These are phyloP conservation scores for Triplophysa rosa DNA, from an alignment of 2,113 vertebrate species.

Conservation along the genomic window DNA sequence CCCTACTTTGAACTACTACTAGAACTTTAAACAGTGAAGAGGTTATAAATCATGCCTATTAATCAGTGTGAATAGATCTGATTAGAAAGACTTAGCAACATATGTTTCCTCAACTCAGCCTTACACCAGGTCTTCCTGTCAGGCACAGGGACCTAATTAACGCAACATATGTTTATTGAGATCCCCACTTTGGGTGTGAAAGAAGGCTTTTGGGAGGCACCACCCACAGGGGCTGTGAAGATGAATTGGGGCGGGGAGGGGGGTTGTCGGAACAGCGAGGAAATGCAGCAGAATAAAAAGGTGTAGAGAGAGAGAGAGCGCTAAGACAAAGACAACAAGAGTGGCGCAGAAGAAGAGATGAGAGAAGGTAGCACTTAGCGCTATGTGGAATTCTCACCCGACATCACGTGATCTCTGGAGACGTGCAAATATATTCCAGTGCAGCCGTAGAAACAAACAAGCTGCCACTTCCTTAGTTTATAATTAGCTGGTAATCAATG, in stretches of 20 bases:
- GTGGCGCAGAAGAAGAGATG: constrained; percentile 46
- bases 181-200: constrained; percentile 71
- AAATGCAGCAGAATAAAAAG: constrained; percentile 53
- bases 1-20: no score
- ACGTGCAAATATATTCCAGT: constrained; percentile 79
- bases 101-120: constrained; percentile 46
- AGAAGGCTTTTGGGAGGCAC: constrained; percentile 65
- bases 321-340: constrained; percentile 43
- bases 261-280: constrained; percentile 50
- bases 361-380: constrained; percentile 66
- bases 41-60: constrained; percentile 33
- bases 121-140: constrained; percentile 61
- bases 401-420: constrained; percentile 68
- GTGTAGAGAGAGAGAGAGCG: constrained; percentile 40
- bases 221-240: constrained; percentile 73
- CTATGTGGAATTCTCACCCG: constrained; percentile 72
- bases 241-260: constrained; percentile 58
- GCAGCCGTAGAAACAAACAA: constrained; percentile 76
- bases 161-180: constrained; percentile 78
- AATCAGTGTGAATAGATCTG: constrained; percentile 62
- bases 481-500: constrained; percentile 79
- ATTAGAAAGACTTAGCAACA: constrained; percentile 60
- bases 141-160: constrained; percentile 69
- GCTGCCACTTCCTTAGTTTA: constrained; percentile 77
- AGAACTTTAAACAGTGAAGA: no score